Conservation (phyloP, 2,797 vertebrate genomes). For the Molossus molossus region DNA sequence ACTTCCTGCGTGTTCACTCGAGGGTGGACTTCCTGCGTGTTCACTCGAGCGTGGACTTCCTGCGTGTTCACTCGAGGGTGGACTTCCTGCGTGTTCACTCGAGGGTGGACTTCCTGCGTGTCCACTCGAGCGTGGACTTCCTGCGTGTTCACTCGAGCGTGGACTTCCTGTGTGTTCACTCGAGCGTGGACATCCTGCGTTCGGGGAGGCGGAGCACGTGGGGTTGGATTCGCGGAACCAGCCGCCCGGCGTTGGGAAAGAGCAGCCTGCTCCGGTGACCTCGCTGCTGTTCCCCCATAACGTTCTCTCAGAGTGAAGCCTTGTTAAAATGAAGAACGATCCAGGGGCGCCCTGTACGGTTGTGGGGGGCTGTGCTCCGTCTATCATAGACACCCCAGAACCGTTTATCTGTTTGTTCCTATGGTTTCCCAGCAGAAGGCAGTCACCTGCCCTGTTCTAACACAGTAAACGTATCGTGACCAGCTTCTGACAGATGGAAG, state of each 20-base stretch:
- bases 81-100: neutral
- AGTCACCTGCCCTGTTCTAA: neutral
- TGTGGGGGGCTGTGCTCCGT: neutral
- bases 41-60: too few species aligned
- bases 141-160: neutral
- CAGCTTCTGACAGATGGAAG: neutral
- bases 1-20: neutral
- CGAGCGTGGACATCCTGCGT: neutral
- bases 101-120: neutral
- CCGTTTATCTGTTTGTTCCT: neutral
- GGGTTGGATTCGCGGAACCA: neutral
- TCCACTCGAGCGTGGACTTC: neutral
- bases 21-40: too few species aligned
- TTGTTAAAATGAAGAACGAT: neutral
- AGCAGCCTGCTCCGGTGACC: too few species aligned
- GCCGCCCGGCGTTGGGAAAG: neutral
- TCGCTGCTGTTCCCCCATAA: accelerated
- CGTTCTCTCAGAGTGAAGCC: neutral
- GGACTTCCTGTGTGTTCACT: neutral
- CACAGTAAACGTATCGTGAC: neutral
- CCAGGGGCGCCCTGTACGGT: accelerated
- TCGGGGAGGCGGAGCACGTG: too few species aligned
- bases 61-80: neutral
- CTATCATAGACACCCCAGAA: neutral
- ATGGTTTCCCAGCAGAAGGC: neutral